Conservation (phyloP, 2,797 vertebrate species). For the Falco novaeseelandiae region DNA sequence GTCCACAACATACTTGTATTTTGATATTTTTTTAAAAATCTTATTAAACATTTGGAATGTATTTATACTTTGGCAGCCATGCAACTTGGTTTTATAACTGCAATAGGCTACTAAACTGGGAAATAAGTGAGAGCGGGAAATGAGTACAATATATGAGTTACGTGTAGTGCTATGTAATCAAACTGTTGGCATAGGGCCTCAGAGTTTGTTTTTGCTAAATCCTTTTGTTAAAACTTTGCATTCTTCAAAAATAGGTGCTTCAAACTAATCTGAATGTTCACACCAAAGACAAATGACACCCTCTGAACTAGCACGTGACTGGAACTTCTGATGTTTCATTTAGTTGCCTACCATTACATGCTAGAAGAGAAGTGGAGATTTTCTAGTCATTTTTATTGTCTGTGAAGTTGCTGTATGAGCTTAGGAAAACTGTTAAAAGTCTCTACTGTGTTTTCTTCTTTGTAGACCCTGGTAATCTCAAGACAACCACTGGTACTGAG, state of each 20-base stretch:
- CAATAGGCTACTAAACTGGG: neutral
- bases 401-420: neutral
- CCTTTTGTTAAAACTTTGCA: neutral
- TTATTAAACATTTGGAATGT: neutral
- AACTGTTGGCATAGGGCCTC: neutral
- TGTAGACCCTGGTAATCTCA: neutral
- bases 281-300: neutral
- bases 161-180: rapidly evolving
- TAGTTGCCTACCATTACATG: neutral
- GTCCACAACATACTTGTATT: neutral
- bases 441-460: neutral
- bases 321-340: neutral
- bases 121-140: neutral
- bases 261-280: neutral
- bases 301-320: neutral
- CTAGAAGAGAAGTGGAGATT: neutral
- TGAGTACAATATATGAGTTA: neutral
- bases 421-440: neutral
- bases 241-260: neutral
- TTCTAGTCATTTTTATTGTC: neutral
- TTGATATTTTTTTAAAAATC: neutral
- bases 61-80: neutral
- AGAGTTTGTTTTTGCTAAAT: neutral
- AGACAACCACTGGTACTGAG: neutral
- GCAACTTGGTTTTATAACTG: neutral